Base-by-base conservation (phyloP, 2,113 vertebrate genomes). In the Burhinus bistriatus region DNA sequence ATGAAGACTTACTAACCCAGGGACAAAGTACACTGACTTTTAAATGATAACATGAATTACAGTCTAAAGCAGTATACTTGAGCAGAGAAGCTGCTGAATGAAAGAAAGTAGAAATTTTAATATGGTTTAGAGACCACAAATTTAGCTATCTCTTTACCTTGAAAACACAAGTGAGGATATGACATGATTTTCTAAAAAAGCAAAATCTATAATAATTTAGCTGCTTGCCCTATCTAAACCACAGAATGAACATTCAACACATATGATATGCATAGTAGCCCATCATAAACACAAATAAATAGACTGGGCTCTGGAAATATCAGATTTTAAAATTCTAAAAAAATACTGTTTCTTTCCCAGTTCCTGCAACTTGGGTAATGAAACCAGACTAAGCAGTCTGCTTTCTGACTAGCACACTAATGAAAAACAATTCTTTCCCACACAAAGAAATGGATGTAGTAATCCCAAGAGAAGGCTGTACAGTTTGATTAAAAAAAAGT, bases 361-460 rank as follows among this genome's bases (percentile, higher is more conserved):
- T 55, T 94, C 47, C 85, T 81, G 59, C 34, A 92, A 89, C 59
- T 71, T 66, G 79, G 38, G 38, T 71, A 93, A 92, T n/a, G 47
- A 90, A 96, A 93, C 34, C 27, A 34, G 5, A 80, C 68, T 59
- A 89, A 93, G 90, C 83, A 87, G 90, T 30, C 76, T 88, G 85
- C 69, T 77, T 95, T 94, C 95, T 89, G 88, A 96, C 80, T 52
- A 92, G 86, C 90, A 95, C 90, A 78, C 96, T 97, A 94, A 96
- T 87, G 86, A 95, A 97, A 96, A 97, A 90, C 90, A 97, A 97
- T 94, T 93, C 88, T 95, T 97, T 89, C 90, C 90, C 90, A 97
- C 95, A 97, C 92, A 95, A 96, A 95, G 94, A 88, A 94, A 95
- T 95, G 65, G 47, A 94, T 72, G 92, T 54, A 47, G 88, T 78